Percentiles rank a stretch among this genome's conserved stretches.
phyloP scores from a whole-genome alignment of 2,797 vertebrate genomes.

The Coluber constrictor region DNA sequence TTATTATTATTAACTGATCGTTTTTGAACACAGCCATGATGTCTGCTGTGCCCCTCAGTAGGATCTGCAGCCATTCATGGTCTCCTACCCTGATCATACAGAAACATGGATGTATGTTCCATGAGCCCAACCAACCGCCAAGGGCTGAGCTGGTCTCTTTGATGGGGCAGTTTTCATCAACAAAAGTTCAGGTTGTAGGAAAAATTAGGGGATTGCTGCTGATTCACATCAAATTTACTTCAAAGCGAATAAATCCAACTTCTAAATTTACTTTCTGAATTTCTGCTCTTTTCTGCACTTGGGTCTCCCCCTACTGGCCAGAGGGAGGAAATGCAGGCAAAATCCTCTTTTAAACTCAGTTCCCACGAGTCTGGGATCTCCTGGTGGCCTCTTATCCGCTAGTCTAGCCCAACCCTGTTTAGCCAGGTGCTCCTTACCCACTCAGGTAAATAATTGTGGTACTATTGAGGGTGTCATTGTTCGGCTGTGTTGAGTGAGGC shows the following conservation, averaged over 20 bases:
- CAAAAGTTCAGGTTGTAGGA: neutral
- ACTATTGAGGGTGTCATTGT: neutral
- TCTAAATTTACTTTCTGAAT: neutral
- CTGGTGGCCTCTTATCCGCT: neutral
- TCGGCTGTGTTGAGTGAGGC: neutral
- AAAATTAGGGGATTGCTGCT: neutral
- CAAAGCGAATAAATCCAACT: neutral
- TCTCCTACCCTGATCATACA: conserved; percentile 96
- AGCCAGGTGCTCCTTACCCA: neutral
- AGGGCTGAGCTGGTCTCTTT: neutral
- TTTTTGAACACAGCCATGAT: no score
- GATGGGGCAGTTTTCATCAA: neutral
- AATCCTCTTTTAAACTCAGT: neutral
- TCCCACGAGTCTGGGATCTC: neutral
- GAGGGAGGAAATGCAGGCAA: neutral
- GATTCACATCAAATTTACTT: neutral
- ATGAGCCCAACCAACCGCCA: neutral
- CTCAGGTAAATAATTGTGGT: neutral
- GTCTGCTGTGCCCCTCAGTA: no score
- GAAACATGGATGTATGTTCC: conserved; percentile 64
- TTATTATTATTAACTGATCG: no score
- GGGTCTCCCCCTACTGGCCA: neutral
- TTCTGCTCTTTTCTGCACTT: neutral
- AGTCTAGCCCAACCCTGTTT: neutral
- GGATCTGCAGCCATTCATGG: conserved; percentile 79